Conservation (phyloP, 1,140 invertebrate species). For the Meloidogyne chitwoodi region DNA sequence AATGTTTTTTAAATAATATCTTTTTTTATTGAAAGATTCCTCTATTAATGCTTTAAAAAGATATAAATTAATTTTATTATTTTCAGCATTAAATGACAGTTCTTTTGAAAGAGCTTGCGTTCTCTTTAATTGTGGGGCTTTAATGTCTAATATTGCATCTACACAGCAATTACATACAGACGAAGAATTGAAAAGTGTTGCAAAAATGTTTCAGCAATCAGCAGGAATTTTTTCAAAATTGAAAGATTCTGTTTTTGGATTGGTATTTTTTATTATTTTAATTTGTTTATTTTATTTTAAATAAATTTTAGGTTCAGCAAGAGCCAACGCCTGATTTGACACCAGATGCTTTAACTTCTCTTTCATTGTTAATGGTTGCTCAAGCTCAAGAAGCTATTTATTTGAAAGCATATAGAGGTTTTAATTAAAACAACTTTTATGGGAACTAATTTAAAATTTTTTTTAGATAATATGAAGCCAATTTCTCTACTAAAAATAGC, state of each 20-base stretch:
- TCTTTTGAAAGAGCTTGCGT: constrained; percentile 90
- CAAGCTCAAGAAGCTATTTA: constrained; percentile 96
- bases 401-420: constrained; percentile 84
- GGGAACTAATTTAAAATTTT: not conserved
- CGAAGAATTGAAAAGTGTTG: constrained; percentile 84
- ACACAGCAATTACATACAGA: constrained; percentile 78
- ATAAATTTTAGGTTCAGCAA: constrained; percentile 66
- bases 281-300: not conserved
- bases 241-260: constrained; percentile 77
- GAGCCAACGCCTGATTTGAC: constrained; percentile 84
- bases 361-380: constrained; percentile 84
- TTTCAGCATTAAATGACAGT: constrained; percentile 52
- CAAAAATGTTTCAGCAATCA: constrained; percentile 79
- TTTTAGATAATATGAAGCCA: constrained; percentile 75
- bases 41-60: too few species aligned
- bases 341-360: constrained; percentile 80
- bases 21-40: not conserved
- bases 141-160: constrained; percentile 82
- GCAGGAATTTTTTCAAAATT: constrained; percentile 84
- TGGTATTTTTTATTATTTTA: constrained; percentile 63
- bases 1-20: constrained; percentile 9
- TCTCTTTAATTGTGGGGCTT: constrained; percentile 90
- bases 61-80: constrained; percentile 14
- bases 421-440: constrained; percentile 17
- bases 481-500: constrained; percentile 83